phyloP scores from a whole-genome alignment of 1,140 invertebrate species.

The Rhizoglyphus robini region DNA sequence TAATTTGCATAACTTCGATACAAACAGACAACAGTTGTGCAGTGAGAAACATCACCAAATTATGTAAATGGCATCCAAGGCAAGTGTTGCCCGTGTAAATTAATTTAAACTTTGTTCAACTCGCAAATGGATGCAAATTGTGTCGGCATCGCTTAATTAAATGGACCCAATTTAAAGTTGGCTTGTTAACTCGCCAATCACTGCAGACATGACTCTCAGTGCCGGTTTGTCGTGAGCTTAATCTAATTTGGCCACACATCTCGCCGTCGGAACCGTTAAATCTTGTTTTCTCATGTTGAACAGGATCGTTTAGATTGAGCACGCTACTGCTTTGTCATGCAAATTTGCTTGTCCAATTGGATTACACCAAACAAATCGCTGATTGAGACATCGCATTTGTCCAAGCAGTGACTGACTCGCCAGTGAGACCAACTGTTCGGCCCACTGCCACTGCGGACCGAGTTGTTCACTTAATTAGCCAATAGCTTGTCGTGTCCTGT shows the following conservation, averaged over 20 bases:
- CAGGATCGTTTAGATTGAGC: neutral
- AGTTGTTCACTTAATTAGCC: neutral
- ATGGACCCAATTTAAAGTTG: slow-evolving; percentile 10
- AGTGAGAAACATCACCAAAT: too few species aligned
- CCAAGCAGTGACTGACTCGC: neutral
- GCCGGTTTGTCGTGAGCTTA: neutral
- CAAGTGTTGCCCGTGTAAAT: too few species aligned
- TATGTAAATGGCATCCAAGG: too few species aligned
- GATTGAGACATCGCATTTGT: slow-evolving; percentile 3
- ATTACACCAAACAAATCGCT: neutral
- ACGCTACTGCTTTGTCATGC: neutral
- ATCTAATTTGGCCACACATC: neutral
- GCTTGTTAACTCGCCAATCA: slow-evolving; percentile 13
- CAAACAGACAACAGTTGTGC: too few species aligned
- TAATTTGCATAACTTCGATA: too few species aligned
- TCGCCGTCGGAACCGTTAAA: neutral
- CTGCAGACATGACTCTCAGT: too few species aligned
- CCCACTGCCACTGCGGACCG: neutral
- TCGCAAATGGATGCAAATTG: neutral
- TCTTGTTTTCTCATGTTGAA: slow-evolving; percentile 15
- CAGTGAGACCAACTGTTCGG: neutral
- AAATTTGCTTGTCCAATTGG: slow-evolving; percentile 1
- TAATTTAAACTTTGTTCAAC: neutral
- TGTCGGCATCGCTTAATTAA: neutral
- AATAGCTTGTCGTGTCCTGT: neutral